Conservation (phyloP, 2,113 vertebrate species). For the Hemibagrus wyckioides region DNA sequence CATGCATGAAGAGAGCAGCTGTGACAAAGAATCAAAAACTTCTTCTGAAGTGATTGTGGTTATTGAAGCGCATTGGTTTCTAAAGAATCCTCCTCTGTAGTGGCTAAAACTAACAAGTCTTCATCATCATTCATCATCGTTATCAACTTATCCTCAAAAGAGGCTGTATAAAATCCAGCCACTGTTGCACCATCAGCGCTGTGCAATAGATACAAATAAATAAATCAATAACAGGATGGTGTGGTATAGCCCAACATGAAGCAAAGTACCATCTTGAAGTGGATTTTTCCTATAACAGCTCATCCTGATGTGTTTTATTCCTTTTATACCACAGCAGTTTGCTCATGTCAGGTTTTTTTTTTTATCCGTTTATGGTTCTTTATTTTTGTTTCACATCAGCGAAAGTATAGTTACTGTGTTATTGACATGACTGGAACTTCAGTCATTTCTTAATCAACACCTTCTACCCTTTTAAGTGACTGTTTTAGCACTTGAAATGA, state of each 20-base stretch:
- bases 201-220: background rate
- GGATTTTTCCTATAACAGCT: background rate
- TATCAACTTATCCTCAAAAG: no score
- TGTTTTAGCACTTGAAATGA: background rate
- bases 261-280: background rate
- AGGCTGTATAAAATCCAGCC: background rate
- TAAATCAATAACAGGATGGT: background rate
- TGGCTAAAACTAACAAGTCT: background rate
- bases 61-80: background rate
- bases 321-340: background rate
- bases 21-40: background rate
- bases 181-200: background rate
- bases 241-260: background rate
- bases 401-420: background rate
- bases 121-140: no score
- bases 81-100: background rate
- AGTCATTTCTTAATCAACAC: background rate
- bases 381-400: background rate
- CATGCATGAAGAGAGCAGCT: background rate
- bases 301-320: background rate
- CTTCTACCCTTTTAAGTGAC: background rate
- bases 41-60: background rate
- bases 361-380: background rate
- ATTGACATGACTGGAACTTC: background rate
- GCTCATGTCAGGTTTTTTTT: background rate